These are phyloP conservation scores for Bos taurus DNA, from an alignment of 2,113 vertebrate genomes.

Conservation along the genomic window ARS-UCD2.0 NC_037329.1:29594001-29594500, in stretches of 20 bases:
- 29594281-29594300: not conserved
- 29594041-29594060: conserved; percentile 29
- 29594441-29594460: not conserved
- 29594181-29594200: not conserved
- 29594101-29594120: not conserved
- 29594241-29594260: not conserved
- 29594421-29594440: not conserved
- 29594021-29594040: conserved; percentile 23
- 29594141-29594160: not conserved
- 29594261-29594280: conserved; percentile 14
- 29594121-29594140: not conserved
- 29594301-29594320: not conserved
- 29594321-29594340: not conserved
- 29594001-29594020: not conserved
- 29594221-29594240: conserved; percentile 29
- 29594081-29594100: conserved; percentile 25
- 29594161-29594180: not conserved
- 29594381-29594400: conserved; percentile 6
- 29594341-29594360: not conserved
- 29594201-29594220: conserved; percentile 1
- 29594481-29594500: conserved; percentile 13
- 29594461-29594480: not conserved
- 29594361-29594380: not conserved
- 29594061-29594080: not conserved
- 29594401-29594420: not conserved